A percentile compares a stretch with the other conserved stretches of the same genome.
Evolutionary conservation across 1,140 invertebrate species (phyloP).

Genomic region (Neodiprion pinetum): DNA sequence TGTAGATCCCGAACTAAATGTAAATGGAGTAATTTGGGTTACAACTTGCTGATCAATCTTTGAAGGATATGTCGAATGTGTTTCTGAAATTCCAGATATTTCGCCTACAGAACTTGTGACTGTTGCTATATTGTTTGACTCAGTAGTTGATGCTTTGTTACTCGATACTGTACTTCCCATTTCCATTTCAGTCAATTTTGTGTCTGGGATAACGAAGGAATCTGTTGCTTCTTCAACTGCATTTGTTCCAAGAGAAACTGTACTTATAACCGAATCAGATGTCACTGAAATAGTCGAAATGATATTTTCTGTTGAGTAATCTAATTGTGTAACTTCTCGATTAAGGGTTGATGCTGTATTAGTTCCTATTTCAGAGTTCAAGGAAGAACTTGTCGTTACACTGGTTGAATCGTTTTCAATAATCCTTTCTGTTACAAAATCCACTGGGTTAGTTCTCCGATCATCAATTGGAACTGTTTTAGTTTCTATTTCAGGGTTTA

Average conservation of each 20-base stretch:
- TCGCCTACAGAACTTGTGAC: not conserved
- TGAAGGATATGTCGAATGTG: not conserved
- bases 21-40: not conserved
- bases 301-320: too few species aligned
- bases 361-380: too few species aligned
- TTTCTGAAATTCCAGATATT: not conserved
- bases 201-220: not conserved
- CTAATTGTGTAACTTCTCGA: too few species aligned
- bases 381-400: too few species aligned
- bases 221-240: not conserved
- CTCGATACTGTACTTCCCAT: not conserved
- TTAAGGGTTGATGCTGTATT: too few species aligned
- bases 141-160: not conserved
- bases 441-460: not conserved
- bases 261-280: not conserved
- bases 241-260: not conserved
- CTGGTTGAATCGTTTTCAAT: not conserved
- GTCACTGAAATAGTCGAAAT: not conserved
- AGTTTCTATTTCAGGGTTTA: not conserved
- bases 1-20: not conserved
- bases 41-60: not conserved
- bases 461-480: not conserved
- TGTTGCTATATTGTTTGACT: not conserved
- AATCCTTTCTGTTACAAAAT: not conserved
- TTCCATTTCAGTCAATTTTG: not conserved